A percentile compares a stretch with the other conserved stretches of the same genome.
Evolutionary conservation across 2,113 vertebrate genomes (phyloP).

Genomic region (Eretmochelys imbricata): DNA sequence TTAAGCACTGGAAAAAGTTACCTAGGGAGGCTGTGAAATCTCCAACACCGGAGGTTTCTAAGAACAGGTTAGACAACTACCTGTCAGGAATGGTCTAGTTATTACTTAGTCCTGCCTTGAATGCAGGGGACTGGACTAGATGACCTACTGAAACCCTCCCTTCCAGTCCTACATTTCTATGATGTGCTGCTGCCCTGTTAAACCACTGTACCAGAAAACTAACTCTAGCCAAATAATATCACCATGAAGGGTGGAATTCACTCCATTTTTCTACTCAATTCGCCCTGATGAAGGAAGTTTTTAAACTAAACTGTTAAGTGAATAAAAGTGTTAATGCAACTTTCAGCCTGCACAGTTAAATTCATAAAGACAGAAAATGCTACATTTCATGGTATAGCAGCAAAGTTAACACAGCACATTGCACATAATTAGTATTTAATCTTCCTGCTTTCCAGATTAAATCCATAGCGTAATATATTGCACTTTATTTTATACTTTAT

Average conservation of each 20-base stretch:
- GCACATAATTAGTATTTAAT: background rate
- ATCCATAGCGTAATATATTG: background rate
- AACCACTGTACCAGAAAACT: background rate
- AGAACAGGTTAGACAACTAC: background rate
- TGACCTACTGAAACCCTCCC: background rate
- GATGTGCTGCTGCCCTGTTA: background rate
- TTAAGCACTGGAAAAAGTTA: too few species aligned
- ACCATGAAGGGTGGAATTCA: background rate
- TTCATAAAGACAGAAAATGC: background rate
- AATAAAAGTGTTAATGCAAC: background rate
- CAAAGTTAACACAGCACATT: background rate
- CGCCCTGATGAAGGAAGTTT: fast-evolving
- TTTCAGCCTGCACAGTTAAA: background rate
- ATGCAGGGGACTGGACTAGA: background rate
- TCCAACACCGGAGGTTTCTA: background rate
- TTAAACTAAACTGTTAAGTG: background rate
- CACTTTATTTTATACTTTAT: background rate
- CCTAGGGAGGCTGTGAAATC: background rate
- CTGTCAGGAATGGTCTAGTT: background rate
- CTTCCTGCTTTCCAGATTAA: background rate
- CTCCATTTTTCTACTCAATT: background rate
- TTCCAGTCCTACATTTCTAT: background rate
- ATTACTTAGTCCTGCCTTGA: background rate
- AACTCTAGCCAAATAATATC: background rate
- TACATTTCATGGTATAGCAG: background rate